phyloP scores from a whole-genome alignment of 2,888 invertebrate species.

The Spatulosminthurus flaviceps region DNA sequence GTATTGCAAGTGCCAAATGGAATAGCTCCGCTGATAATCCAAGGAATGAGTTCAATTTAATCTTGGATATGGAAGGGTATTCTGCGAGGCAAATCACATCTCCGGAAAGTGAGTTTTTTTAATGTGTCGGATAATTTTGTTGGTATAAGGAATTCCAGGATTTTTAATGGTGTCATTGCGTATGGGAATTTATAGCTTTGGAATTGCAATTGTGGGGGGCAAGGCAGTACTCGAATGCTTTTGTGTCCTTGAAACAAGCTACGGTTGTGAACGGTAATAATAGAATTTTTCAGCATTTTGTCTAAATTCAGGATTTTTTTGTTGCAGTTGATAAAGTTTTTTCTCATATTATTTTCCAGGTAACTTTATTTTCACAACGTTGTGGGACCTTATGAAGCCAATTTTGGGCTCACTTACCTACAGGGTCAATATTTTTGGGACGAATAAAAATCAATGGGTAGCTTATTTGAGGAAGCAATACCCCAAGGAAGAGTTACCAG shows the following conservation, averaged over 20 bases:
- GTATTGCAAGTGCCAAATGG: constrained; percentile 22
- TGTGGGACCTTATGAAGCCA: constrained; percentile 35
- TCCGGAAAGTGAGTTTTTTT: constrained; percentile 7
- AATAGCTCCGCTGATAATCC: constrained; percentile 27
- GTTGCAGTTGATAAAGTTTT: background rate
- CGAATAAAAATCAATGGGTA: background rate
- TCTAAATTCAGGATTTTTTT: background rate
- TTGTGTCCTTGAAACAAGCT: constrained; percentile 28
- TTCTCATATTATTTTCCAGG: background rate
- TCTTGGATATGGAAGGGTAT: constrained; percentile 43
- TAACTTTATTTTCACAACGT: constrained; percentile 30
- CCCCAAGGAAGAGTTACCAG: background rate
- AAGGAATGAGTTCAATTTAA: constrained; percentile 30
- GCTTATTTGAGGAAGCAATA: background rate
- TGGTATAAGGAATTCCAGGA: background rate
- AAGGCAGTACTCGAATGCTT: constrained; percentile 36
- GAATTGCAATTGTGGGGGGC: constrained; percentile 34
- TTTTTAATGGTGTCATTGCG: background rate
- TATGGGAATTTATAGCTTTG: constrained; percentile 19
- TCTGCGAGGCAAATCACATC: background rate
- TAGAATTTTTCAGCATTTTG: background rate
- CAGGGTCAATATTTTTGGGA: background rate
- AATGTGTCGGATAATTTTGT: too few species aligned
- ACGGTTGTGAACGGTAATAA: constrained; percentile 32
- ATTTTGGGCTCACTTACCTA: constrained; percentile 13